Evolutionary conservation across 2,888 invertebrate genomes (phyloP), one percentile per base, ranked within the genome.

Genomic region (Scaptomyza caliginosa): DNA sequence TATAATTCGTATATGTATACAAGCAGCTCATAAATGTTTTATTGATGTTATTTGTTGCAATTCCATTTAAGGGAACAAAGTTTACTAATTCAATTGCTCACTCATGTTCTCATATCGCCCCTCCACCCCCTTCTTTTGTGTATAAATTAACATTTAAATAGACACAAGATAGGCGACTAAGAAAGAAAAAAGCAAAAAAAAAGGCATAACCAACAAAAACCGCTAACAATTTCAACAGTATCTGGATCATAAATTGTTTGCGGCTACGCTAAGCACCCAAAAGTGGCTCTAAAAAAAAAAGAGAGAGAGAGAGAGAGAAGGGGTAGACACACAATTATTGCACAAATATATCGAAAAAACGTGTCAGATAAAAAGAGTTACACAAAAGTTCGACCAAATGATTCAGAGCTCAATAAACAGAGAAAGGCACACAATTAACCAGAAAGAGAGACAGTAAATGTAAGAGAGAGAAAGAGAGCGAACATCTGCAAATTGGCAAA

Each of bases 1-100:
- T 16, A 34, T 34, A 13, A 52, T 28, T 57, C 30, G 32, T 13
- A n/a, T n/a, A n/a, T n/a, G n/a, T n/a, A n/a, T n/a, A n/a, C n/a
- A n/a, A n/a, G n/a, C n/a, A 48, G 54, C 43, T 39, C 64, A 84
- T 81, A 80, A 80, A 86, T 73, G 67, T 74, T 86, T 86, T 77
- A 80, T 80, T 80, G 81, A 81, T 74, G 48, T 51, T 43, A 66
- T 62, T 72, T 56, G 43, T 57, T 54, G 51, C 50, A 38, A 42
- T 57, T 58, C 52, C 54, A 69, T 54, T 67, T 55, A 43, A 60
- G 67, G 67, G 19, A 13, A 40, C 17, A 48, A 46, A 56, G 8
- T 71, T 75, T 56, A n/a, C n/a, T n/a, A n/a, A n/a, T n/a, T n/a
- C n/a, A 75, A 75, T 72, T 72, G 75, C 55, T 42, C 7, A 8